These are phyloP conservation scores for Ptychodera flava DNA, from an alignment of 35 echinoderm and acorn worm species.

Conservation along the genomic window DNA sequence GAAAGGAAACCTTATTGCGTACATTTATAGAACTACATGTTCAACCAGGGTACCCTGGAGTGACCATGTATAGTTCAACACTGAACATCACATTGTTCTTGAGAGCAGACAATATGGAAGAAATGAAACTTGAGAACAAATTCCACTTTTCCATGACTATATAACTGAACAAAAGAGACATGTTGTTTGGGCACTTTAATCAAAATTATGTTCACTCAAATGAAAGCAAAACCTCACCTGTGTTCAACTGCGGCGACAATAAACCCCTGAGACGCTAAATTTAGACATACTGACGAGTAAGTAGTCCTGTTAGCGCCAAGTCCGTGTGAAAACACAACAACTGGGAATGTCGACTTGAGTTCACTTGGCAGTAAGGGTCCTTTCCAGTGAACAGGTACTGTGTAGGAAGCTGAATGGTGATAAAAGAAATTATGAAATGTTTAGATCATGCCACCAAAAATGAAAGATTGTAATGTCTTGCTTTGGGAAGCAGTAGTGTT, in stretches of 20 bases:
- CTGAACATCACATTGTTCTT: too few relatives aligned
- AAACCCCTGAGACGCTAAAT: slow-evolving; percentile 78
- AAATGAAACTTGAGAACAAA: too few relatives aligned
- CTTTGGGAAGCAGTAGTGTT: background rate
- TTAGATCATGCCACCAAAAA: background rate
- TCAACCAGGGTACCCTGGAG: too few relatives aligned
- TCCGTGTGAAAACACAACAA: slow-evolving; percentile 83
- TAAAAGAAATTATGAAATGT: background rate
- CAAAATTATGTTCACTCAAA: too few relatives aligned
- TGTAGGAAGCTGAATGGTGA: background rate
- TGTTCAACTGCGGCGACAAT: slow-evolving; percentile 92
- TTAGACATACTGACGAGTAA: slow-evolving; percentile 56
- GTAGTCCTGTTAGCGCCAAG: slow-evolving; percentile 67
- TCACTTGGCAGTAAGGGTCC: slow-evolving; percentile 28
- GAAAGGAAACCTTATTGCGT: too few relatives aligned
- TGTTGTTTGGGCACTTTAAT: too few relatives aligned
- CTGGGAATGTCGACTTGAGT: slow-evolving; percentile 33
- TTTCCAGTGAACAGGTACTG: background rate
- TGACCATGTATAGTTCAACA: too few relatives aligned
- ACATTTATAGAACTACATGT: too few relatives aligned
- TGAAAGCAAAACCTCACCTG: slow-evolving; percentile 28
- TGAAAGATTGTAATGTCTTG: background rate
- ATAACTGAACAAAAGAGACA: too few relatives aligned
- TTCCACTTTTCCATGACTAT: too few relatives aligned
- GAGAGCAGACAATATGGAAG: too few relatives aligned